Conservation (phyloP, 2,113 vertebrate genomes). For the Telmatochromis bifrenatus region DNA sequence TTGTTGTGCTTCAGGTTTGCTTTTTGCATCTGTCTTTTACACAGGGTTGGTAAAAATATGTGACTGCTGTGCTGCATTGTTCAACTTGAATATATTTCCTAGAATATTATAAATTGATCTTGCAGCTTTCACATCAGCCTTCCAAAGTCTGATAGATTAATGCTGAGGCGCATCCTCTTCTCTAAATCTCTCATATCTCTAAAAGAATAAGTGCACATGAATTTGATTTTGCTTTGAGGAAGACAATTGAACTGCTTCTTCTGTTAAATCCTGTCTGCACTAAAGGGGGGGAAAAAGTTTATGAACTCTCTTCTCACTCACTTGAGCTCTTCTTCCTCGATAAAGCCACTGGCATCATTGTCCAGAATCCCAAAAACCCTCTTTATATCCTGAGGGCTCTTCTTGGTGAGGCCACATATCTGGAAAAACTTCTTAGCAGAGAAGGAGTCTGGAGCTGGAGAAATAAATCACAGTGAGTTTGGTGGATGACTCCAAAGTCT, state of each 20-base stretch:
- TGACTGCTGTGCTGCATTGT: neutral
- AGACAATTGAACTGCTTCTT: neutral
- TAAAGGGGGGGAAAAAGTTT: accelerated
- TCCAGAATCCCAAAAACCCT: constrained; percentile 87
- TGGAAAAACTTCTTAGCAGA: constrained; percentile 94
- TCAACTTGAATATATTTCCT: neutral
- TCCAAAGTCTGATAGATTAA: neutral
- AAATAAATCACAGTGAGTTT: neutral
- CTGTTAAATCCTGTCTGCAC: neutral
- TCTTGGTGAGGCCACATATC: constrained; percentile 85
- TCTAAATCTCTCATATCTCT: neutral
- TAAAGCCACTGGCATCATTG: constrained; percentile 85
- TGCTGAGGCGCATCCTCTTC: neutral
- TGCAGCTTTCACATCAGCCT: neutral
- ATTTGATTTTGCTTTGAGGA: neutral
- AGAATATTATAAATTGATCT: neutral
- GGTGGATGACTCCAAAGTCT: neutral
- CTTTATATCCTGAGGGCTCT: constrained; percentile 84
- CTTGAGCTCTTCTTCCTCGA: constrained; percentile 94
- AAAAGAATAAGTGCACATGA: neutral
- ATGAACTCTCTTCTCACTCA: constrained; percentile 55
- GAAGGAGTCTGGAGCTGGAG: constrained; percentile 88
- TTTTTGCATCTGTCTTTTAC: neutral
- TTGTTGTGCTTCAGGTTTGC: neutral
- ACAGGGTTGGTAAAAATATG: neutral